phyloP scores from a whole-genome alignment of 2,113 vertebrate species.

The Myanophis thanlyinensis region DNA sequence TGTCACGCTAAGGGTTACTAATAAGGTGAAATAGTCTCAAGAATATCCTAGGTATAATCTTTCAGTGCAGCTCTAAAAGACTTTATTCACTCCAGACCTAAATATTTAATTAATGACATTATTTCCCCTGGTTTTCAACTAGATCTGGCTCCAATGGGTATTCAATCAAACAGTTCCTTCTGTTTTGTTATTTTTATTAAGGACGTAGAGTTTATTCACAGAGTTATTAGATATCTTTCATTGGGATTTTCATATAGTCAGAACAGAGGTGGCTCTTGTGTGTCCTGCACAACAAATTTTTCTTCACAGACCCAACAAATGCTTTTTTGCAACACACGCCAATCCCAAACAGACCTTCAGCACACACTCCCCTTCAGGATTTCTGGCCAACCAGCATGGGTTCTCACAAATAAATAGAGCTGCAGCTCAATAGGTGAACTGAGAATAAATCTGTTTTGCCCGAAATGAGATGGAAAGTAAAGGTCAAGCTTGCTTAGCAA shows the following conservation, averaged over 20 bases:
- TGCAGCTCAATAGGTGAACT: slow-evolving; percentile 35
- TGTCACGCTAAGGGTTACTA: neutral
- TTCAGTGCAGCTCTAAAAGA: slow-evolving; percentile 12
- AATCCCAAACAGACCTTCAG: slow-evolving; percentile 57
- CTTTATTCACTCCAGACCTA: slow-evolving; percentile 20
- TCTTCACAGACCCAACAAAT: slow-evolving; percentile 33
- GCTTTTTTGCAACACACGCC: slow-evolving; percentile 14
- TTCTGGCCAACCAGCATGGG: slow-evolving; percentile 26
- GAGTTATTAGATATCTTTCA: slow-evolving; percentile 60
- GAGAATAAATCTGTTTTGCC: slow-evolving; percentile 55
- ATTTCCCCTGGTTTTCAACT: slow-evolving; percentile 25
- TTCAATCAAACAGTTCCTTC: slow-evolving; percentile 47
- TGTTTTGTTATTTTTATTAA: slow-evolving; percentile 43
- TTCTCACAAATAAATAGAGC: slow-evolving; percentile 58
- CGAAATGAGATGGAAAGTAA: slow-evolving; percentile 46
- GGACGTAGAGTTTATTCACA: slow-evolving; percentile 59
- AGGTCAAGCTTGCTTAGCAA: slow-evolving; percentile 57
- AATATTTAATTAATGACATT: slow-evolving; percentile 39
- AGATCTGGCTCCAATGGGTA: slow-evolving; percentile 39
- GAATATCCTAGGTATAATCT: slow-evolving; percentile 29
- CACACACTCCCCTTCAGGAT: slow-evolving; percentile 14
- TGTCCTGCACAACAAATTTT: slow-evolving; percentile 26
- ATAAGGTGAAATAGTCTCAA: slow-evolving; percentile 28
- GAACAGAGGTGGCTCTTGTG: slow-evolving; percentile 62
- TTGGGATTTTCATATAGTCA: slow-evolving; percentile 52